These are phyloP conservation scores for Rana temporaria DNA, from an alignment of 2,113 vertebrate genomes.

Conservation along the genomic window DNA sequence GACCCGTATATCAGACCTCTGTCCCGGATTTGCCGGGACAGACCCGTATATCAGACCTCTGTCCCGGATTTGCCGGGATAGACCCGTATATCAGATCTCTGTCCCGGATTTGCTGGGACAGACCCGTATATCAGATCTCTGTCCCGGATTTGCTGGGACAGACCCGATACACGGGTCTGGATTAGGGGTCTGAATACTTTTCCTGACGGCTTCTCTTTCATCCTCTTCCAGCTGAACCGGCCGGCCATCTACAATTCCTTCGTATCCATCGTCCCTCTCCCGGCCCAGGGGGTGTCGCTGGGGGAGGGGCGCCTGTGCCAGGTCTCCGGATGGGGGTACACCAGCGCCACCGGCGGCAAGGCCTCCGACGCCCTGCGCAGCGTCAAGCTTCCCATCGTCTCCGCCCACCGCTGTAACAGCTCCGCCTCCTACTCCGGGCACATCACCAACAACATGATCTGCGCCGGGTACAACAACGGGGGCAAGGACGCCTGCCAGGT, in stretches of 20 bases:
- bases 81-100: no score
- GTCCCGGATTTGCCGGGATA: no score
- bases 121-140: no score
- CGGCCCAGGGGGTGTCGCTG: constrained; percentile 64
- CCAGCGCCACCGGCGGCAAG: constrained; percentile 61
- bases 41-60: no score
- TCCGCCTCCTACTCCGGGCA: constrained; percentile 70
- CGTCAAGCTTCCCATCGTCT: constrained; percentile 75
- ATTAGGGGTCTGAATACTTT: no score
- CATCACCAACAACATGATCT: constrained; percentile 80
- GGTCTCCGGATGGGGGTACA: constrained; percentile 82
- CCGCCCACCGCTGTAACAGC: constrained; percentile 71
- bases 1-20: no score
- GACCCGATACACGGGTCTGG: no score
- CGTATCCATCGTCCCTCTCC: constrained; percentile 73
- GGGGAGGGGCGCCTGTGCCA: constrained; percentile 72
- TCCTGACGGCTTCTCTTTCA: neutral
- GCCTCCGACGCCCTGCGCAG: constrained; percentile 72
- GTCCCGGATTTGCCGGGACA: no score
- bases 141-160: no score
- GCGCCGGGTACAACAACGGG: constrained; percentile 74
- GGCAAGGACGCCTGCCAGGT: constrained; percentile 82
- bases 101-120: no score
- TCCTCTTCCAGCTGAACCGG: constrained; percentile 68
- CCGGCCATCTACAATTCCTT: constrained; percentile 72